Evolutionary conservation across 1,140 invertebrate genomes (phyloP).

Genomic region (Platyscapa corneri): DNA sequence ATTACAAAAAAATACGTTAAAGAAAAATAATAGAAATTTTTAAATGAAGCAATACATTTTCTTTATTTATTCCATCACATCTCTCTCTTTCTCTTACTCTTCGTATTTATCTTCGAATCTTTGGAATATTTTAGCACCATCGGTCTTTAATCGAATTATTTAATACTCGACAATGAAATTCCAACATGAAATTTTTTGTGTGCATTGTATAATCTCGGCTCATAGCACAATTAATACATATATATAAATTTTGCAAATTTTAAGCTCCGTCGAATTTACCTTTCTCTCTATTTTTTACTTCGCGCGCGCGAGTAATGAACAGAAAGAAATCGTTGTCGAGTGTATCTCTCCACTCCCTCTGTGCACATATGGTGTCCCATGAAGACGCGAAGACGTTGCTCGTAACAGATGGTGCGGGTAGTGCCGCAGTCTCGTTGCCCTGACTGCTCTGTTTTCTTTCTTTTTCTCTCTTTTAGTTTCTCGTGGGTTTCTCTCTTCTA

Average conservation of each 20-base stretch:
- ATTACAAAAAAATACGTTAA: too few relatives aligned
- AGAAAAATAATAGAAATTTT: too few relatives aligned
- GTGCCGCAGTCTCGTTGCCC: slow-evolving; percentile 6
- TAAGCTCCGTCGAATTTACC: slow-evolving; percentile 9
- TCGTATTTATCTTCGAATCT: background rate
- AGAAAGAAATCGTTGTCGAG: slow-evolving; percentile 43
- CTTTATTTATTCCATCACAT: background rate
- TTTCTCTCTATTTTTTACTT: background rate
- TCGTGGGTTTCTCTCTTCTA: background rate
- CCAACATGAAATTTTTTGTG: background rate
- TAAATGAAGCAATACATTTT: too few relatives aligned
- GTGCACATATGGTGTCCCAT: slow-evolving; percentile 45
- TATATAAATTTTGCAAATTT: slow-evolving; percentile 41
- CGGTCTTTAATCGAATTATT: background rate
- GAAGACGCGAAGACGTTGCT: slow-evolving; percentile 42
- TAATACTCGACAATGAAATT: background rate
- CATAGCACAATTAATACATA: background rate
- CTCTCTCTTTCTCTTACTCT: background rate
- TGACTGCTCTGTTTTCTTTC: background rate
- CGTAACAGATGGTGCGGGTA: slow-evolving; percentile 43
- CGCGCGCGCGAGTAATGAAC: slow-evolving; percentile 25
- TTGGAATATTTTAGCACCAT: background rate
- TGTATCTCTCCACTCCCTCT: slow-evolving; percentile 33
- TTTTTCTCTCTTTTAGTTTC: slow-evolving; percentile 10
- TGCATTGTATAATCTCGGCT: background rate